These are phyloP conservation scores for Malthinus seriepunctatus DNA, from an alignment of 2,888 invertebrate species.

Conservation along the genomic window DNA sequence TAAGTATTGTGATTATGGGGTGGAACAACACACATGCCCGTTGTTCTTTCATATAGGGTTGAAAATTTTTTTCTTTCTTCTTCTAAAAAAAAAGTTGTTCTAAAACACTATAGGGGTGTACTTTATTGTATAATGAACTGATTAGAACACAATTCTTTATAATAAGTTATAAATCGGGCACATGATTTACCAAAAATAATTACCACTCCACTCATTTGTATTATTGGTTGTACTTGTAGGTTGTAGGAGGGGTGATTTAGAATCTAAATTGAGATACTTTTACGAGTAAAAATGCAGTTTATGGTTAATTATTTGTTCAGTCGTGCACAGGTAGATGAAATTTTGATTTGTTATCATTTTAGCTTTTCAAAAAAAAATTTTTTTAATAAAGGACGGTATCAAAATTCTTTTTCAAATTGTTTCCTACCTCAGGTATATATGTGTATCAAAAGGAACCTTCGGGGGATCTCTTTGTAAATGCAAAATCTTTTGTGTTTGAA, in stretches of 20 bases:
- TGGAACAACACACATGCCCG: conserved; percentile 37
- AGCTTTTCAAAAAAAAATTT: too few species aligned
- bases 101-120: conserved; percentile 18
- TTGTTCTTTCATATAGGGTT: conserved; percentile 27
- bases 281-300: too few species aligned
- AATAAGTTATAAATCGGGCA: conserved; percentile 33
- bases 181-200: conserved; percentile 5
- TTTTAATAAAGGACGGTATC: not conserved
- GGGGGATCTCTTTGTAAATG: conserved; percentile 18
- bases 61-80: not conserved
- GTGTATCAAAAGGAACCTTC: conserved; percentile 7
- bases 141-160: conserved; percentile 30
- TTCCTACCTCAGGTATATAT: not conserved
- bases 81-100: conserved; percentile 10
- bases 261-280: too few species aligned
- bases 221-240: too few species aligned
- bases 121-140: conserved; percentile 31
- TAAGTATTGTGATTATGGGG: conserved; percentile 36
- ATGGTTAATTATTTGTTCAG: too few species aligned
- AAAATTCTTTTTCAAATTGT: not conserved
- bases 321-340: too few species aligned
- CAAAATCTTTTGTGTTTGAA: conserved; percentile 13
- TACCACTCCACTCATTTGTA: too few species aligned
- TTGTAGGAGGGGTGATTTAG: too few species aligned
- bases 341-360: too few species aligned